Evolutionary conservation across 2,113 vertebrate genomes (phyloP), one percentile per base, ranked within the genome.

Genomic region (Eubucco bourcierii): DNA sequence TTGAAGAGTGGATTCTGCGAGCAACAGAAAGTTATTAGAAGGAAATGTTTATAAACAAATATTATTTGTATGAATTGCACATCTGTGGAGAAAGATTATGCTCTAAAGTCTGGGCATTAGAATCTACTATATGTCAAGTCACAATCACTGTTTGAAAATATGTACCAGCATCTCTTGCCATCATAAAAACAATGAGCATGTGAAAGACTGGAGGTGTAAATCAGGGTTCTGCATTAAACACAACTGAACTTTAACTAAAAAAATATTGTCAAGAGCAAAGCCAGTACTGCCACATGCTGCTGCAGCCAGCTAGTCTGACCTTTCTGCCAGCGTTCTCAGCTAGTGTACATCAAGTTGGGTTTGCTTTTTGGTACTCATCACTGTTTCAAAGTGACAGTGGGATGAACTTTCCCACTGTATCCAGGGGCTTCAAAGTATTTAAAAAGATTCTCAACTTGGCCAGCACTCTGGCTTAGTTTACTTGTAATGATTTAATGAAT

Each of bases 121-220:
- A 60, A 47, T 25, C 15, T 9, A 16, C 59, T 37, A 5, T 6
- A 20, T 20, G 34, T 67, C 25, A 59, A 10, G 24, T 1, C 50
- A 25, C 23, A 52, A 24, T 13, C 13, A 52, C 50, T 52, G 23
- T 52, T 52, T 52, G 50, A 52, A 23, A 50, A 23, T 23, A 52
- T 52, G 1, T 4, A 58, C 41, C 8, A 1, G 0, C 3, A 12
- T 13, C 21, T 56, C 33, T 61, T 78, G 53, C 46, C 31, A 29
- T 44, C 33, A 65, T 6, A n/a, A 58, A 80, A 84, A 34, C 0
- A 0, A 52, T 71, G 1, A 52, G 50, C 23, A 0, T 0, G 0
- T 5, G 12, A 88, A 87, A 56, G 12, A 31, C 20, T 16, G 31
- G 41, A 80, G 44, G 10, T 4, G 0, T 14, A 78, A 63, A 7